A percentile compares a stretch with the other conserved stretches of the same genome.
Evolutionary conservation across 2,797 vertebrate species (phyloP).

Genomic region (Pyrocephalus nanus): DNA sequence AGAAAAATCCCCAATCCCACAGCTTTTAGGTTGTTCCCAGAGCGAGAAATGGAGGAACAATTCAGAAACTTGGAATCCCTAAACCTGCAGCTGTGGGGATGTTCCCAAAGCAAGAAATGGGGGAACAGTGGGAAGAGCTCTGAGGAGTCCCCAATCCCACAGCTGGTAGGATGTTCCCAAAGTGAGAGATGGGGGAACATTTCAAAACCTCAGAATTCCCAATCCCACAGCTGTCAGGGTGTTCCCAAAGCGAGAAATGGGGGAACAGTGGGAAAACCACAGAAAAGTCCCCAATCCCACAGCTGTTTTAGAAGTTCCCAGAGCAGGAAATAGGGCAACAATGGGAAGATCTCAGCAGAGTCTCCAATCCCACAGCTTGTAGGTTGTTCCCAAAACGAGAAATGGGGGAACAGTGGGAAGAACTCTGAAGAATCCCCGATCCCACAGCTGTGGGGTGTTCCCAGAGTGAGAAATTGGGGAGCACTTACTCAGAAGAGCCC

Average conservation of each 20-base stretch:
- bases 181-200: not conserved
- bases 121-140: too few species aligned
- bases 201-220: not conserved
- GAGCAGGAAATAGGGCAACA: not conserved
- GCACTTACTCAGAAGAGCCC: not conserved
- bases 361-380: not conserved
- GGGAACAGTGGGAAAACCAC: not conserved
- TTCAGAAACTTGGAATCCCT: fast-evolving
- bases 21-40: not conserved
- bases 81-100: fast-evolving
- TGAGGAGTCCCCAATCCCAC: fast-evolving
- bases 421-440: fast-evolving
- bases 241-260: not conserved
- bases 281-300: fast-evolving
- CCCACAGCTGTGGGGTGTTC: not conserved
- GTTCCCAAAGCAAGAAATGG: not conserved
- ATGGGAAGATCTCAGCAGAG: not conserved
- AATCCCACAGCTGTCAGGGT: fast-evolving
- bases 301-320: not conserved
- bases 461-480: not conserved
- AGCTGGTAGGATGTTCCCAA: not conserved
- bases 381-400: not conserved
- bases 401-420: not conserved
- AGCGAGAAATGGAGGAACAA: not conserved
- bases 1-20: too few species aligned